phyloP scores from a whole-genome alignment of 2,888 invertebrate genomes.

The Acronicta aceris region DNA sequence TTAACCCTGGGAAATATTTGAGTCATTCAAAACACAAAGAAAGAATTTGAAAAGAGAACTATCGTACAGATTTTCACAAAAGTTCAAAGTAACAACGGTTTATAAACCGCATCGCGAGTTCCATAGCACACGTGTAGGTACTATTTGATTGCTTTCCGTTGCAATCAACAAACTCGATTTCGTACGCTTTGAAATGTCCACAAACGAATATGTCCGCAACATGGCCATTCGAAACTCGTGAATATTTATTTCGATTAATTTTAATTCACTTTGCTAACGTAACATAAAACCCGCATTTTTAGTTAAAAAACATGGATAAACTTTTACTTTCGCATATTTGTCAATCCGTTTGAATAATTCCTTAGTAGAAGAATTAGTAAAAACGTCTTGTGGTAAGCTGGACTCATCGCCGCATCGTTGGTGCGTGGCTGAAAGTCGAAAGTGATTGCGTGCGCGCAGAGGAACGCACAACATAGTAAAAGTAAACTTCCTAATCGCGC shows the following conservation, averaged over 20 bases:
- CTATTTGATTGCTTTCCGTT: slow-evolving; percentile 52
- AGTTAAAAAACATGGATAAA: slow-evolving; percentile 29
- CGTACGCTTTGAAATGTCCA: slow-evolving; percentile 47
- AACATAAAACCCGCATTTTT: slow-evolving; percentile 34
- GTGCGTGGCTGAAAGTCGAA: slow-evolving; percentile 79
- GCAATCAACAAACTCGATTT: slow-evolving; percentile 72
- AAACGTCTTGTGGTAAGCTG: slow-evolving; percentile 51
- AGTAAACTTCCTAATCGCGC: slow-evolving; percentile 85
- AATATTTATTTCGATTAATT: slow-evolving; percentile 19
- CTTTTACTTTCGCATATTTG: slow-evolving; percentile 60
- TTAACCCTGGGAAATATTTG: not conserved
- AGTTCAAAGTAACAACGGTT: slow-evolving; percentile 13
- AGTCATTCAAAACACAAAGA: not conserved
- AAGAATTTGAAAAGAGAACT: slow-evolving; percentile 3
- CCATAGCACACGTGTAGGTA: slow-evolving; percentile 14
- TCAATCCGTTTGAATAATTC: slow-evolving; percentile 56
- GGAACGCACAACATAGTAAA: slow-evolving; percentile 79
- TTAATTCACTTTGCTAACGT: slow-evolving; percentile 9
- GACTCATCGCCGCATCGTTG: slow-evolving; percentile 40
- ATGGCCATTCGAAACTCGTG: slow-evolving; percentile 21
- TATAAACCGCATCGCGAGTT: slow-evolving; percentile 22
- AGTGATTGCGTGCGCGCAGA: slow-evolving; percentile 80
- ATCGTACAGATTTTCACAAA: not conserved
- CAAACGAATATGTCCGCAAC: slow-evolving; percentile 34
- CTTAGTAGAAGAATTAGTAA: slow-evolving; percentile 50